Percentiles rank a stretch among this genome's conserved stretches.
These are phyloP conservation scores for Cephus pulcher DNA, from an alignment of 2,888 invertebrate species.

Conservation along the genomic window DNA sequence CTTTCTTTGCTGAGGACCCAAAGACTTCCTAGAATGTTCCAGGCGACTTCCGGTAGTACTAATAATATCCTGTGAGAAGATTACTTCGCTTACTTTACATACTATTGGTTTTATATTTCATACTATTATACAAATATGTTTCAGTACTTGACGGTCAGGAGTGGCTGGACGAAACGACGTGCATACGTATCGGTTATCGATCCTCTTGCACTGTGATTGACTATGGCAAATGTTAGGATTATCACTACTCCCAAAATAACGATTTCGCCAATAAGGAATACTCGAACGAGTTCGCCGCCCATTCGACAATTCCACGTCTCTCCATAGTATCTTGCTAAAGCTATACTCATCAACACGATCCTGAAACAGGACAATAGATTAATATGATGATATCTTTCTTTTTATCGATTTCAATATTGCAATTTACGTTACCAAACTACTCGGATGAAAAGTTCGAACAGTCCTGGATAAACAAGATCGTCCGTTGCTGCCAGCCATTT, in stretches of 20 bases:
- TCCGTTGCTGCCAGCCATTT: constrained; percentile 93
- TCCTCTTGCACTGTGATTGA: constrained; percentile 80
- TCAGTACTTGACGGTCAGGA: constrained; percentile 77
- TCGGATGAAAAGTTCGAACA: constrained; percentile 80
- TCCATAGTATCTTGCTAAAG: constrained; percentile 74
- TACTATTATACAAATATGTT: constrained; percentile 46
- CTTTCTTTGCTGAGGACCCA: constrained; percentile 80
- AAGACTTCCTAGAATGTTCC: constrained; percentile 85
- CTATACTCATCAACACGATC: constrained; percentile 75
- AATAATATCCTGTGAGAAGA: constrained; percentile 75
- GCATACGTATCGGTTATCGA: constrained; percentile 81
- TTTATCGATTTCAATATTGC: no score
- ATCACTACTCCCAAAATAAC: constrained; percentile 74
- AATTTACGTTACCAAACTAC: constrained; percentile 72
- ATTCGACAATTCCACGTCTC: constrained; percentile 77
- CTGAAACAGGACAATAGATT: constrained; percentile 62
- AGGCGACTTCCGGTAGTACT: constrained; percentile 80
- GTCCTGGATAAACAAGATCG: constrained; percentile 90
- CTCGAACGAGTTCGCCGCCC: constrained; percentile 79
- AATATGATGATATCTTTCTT: neutral
- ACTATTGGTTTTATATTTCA: neutral
- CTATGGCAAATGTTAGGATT: constrained; percentile 74
- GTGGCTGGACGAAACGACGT: constrained; percentile 77
- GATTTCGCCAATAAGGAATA: constrained; percentile 79
- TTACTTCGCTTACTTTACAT: neutral